Percentiles rank a stretch among this genome's conserved stretches.
phyloP scores from a whole-genome alignment of 1,140 invertebrate genomes.

The Lasioglossum baleicum region DNA sequence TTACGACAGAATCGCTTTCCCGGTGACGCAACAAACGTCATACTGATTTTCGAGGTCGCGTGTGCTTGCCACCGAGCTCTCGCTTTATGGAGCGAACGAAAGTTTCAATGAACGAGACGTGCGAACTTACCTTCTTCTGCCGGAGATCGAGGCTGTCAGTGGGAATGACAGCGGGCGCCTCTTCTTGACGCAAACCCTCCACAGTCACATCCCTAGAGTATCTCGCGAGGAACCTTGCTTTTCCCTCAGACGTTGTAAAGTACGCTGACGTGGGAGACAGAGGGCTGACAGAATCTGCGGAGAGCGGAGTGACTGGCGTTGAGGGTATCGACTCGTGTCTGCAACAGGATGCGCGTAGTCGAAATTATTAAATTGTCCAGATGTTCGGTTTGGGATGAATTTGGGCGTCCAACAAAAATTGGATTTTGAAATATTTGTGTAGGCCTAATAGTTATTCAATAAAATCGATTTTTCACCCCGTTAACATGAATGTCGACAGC shows the following conservation, averaged over 20 bases:
- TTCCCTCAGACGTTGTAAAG: conserved; percentile 86
- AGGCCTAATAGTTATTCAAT: no score
- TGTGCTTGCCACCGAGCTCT: no score
- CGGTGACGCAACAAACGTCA: background rate
- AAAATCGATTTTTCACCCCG: no score
- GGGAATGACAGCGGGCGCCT: conserved; percentile 63
- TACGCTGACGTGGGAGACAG: conserved; percentile 84
- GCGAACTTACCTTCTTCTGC: conserved; percentile 83
- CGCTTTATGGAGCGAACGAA: no score
- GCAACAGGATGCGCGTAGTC: conserved; percentile 45
- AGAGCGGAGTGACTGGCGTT: conserved; percentile 68
- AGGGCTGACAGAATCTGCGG: conserved; percentile 71
- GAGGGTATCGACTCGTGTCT: conserved; percentile 74
- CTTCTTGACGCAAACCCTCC: conserved; percentile 63
- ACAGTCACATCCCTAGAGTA: conserved; percentile 81
- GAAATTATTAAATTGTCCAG: background rate
- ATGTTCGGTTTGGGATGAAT: no score
- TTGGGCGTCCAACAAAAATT: no score
- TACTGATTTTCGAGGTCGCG: background rate
- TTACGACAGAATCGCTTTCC: background rate
- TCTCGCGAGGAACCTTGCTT: conserved; percentile 84
- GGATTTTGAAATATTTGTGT: no score
- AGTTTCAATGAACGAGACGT: no score
- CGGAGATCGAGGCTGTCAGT: conserved; percentile 83
- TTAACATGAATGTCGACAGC: no score